These are phyloP conservation scores for Emys orbicularis DNA, from an alignment of 2,797 vertebrate species.

Conservation along the genomic window DNA sequence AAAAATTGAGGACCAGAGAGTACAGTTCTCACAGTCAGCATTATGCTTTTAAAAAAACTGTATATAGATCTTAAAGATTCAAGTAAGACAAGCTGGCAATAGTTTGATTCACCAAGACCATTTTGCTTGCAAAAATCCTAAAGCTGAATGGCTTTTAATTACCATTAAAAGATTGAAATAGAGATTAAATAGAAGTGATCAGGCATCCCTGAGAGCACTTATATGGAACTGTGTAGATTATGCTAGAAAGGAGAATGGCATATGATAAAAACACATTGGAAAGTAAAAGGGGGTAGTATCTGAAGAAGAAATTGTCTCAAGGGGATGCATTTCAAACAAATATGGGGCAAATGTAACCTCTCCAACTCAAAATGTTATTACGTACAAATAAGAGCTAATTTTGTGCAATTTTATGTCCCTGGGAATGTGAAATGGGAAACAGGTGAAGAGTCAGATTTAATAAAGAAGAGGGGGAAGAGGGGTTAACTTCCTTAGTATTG, in stretches of 20 bases:
- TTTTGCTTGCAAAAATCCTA: not conserved
- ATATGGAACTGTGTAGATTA: not conserved
- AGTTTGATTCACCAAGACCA: not conserved
- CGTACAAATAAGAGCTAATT: constrained; percentile 30
- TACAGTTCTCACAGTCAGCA: not conserved
- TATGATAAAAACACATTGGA: not conserved
- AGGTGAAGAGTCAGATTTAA: not conserved
- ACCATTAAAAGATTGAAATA: not conserved
- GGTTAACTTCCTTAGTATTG: not conserved
- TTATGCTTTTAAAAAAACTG: not conserved
- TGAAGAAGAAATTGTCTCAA: not conserved
- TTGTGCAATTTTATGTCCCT: constrained; percentile 27
- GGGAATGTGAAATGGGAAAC: constrained; percentile 23
- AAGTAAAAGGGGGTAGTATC: not conserved
- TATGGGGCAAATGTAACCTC: not conserved
- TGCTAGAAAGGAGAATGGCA: not conserved
- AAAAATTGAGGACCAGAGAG: not conserved
- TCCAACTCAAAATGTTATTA: not conserved
- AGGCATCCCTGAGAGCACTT: not conserved
- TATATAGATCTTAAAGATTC: not conserved
- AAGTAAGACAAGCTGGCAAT: not conserved
- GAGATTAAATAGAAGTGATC: not conserved
- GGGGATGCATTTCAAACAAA: not conserved
- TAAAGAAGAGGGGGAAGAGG: not conserved
- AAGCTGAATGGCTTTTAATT: not conserved